These are phyloP conservation scores for Buceros bicornis DNA, from an alignment of 2,797 vertebrate species.

Conservation along the genomic window DNA sequence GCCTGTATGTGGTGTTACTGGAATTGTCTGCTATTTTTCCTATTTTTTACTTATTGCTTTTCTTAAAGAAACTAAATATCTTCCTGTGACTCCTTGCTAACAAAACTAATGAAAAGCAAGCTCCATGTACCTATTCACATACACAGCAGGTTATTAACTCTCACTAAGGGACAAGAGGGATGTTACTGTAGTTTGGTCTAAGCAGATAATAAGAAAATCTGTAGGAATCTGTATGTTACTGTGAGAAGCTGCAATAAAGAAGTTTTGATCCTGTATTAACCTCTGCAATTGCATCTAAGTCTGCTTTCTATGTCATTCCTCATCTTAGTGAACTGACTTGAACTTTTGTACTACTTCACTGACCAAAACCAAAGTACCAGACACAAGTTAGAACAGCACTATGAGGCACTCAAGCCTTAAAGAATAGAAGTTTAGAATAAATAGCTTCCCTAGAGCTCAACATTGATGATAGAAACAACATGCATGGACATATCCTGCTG, in stretches of 20 bases:
- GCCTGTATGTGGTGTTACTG: background rate
- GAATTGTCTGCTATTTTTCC: background rate
- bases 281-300: background rate
- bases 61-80: background rate
- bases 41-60: background rate
- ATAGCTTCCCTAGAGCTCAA: background rate
- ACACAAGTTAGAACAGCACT: background rate
- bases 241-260: background rate
- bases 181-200: background rate
- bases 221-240: background rate
- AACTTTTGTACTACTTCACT: background rate
- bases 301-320: background rate
- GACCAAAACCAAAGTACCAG: background rate
- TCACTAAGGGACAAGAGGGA: background rate
- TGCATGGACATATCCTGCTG: background rate
- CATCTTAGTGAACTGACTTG: background rate
- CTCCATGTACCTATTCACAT: background rate
- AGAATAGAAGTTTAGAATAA: background rate
- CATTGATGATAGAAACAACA: background rate
- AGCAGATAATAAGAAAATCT: background rate
- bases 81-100: background rate
- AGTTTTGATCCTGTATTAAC: constrained; percentile 4
- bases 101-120: background rate
- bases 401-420: background rate
- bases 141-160: background rate